phyloP scores from a whole-genome alignment of 2,113 vertebrate species.

The Sturnira hondurensis region DNA sequence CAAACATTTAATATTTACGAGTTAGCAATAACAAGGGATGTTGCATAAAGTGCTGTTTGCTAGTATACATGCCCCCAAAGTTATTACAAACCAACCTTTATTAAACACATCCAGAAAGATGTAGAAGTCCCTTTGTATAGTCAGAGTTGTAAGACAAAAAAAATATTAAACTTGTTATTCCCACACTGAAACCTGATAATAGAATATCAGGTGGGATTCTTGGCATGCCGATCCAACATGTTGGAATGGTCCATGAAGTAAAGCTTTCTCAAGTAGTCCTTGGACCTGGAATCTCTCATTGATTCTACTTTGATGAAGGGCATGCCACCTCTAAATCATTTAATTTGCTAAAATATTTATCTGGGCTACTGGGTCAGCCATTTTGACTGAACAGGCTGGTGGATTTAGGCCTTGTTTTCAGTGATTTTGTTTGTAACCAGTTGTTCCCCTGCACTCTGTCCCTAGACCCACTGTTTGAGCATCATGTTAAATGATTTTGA shows the following conservation, averaged over 20 bases:
- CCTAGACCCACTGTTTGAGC: not conserved
- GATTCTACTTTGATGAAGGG: not conserved
- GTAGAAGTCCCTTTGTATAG: conserved; percentile 47
- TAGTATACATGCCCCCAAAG: conserved; percentile 4
- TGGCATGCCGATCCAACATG: not conserved
- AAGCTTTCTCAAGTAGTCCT: not conserved
- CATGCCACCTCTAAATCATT: not conserved
- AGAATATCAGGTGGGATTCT: not conserved
- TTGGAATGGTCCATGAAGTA: not conserved
- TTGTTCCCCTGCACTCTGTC: not conserved
- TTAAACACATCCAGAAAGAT: conserved; percentile 30
- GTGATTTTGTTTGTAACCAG: not conserved
- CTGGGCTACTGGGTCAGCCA: not conserved
- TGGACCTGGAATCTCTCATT: not conserved
- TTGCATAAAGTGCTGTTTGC: conserved; percentile 20
- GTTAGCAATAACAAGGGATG: conserved; percentile 6
- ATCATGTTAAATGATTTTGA: not conserved
- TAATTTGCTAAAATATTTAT: conserved; percentile 16
- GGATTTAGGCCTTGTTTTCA: not conserved
- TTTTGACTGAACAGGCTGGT: not conserved
- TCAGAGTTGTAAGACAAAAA: conserved; percentile 37
- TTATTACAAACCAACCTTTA: conserved; percentile 27
- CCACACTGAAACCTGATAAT: not conserved
- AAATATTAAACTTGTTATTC: not conserved
- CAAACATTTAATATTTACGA: conserved; percentile 41